Conservation (phyloP, 2,113 vertebrate genomes). For the Tupaia chinensis region DNA sequence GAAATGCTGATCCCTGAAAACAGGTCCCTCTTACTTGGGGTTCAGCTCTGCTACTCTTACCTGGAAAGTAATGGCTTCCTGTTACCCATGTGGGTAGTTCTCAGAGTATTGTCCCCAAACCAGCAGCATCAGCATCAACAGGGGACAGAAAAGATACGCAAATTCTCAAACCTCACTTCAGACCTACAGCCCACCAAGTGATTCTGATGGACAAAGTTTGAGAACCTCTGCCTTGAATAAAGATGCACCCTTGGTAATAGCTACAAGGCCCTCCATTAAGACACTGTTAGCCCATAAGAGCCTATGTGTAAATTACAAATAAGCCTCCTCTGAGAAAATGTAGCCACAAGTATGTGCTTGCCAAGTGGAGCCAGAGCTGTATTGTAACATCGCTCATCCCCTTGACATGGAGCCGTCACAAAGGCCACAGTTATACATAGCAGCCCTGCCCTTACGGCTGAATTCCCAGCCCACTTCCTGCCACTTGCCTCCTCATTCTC, state of each 20-base stretch:
- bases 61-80: not conserved
- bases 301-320: not conserved
- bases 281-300: not conserved
- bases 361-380: not conserved
- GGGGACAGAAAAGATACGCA: constrained; percentile 21
- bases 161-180: not conserved
- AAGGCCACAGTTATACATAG: not conserved
- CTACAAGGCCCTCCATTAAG: not conserved
- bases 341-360: not conserved
- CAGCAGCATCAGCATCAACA: not conserved
- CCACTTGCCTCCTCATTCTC: not conserved
- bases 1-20: not conserved
- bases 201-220: not conserved
- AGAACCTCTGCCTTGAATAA: not conserved
- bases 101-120: not conserved
- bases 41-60: not conserved
- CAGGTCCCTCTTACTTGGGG: not conserved
- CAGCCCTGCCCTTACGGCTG: not conserved
- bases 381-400: not conserved
- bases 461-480: not conserved
- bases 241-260: not conserved
- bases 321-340: not conserved
- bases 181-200: not conserved
- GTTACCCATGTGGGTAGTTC: not conserved
- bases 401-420: accelerated